Percentiles rank a stretch among this genome's conserved stretches.
Conservation (phyloP, 2,888 invertebrate genomes). For the Trichopria drosophilae region DNA sequence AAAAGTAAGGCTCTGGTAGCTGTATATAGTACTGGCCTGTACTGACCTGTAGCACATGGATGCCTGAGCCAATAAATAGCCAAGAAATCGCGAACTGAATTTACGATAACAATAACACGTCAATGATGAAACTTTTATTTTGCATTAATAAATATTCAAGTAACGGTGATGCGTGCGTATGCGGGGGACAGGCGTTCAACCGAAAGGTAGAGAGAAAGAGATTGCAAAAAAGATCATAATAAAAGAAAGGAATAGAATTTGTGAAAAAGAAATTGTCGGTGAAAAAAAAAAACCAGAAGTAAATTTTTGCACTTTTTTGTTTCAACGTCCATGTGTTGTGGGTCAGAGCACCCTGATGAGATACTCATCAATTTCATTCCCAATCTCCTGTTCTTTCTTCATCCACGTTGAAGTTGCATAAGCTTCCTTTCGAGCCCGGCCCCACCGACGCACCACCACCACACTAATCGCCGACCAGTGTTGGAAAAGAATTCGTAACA, state of each 20-base stretch:
- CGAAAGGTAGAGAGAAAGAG: slow-evolving; percentile 25
- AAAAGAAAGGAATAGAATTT: neutral
- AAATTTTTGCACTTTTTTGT: slow-evolving; percentile 4
- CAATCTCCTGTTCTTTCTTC: slow-evolving; percentile 27
- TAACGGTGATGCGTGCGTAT: slow-evolving; percentile 54
- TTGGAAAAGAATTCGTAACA: too few species aligned
- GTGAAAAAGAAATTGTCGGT: too few species aligned
- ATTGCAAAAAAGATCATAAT: neutral
- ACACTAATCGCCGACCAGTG: slow-evolving; percentile 32
- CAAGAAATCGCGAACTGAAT: slow-evolving; percentile 36
- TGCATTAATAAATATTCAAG: slow-evolving; percentile 16
- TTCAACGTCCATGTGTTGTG: slow-evolving; percentile 58
- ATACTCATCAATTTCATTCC: slow-evolving; percentile 26
- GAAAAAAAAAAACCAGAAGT: too few species aligned
- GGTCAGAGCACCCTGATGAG: slow-evolving; percentile 57
- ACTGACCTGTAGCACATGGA: slow-evolving; percentile 60
- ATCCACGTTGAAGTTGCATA: slow-evolving; percentile 1
- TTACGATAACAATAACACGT: too few species aligned
- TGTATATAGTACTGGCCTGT: slow-evolving; percentile 58
- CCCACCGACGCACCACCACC: slow-evolving; percentile 54
- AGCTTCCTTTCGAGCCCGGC: slow-evolving; percentile 42
- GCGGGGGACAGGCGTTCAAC: slow-evolving; percentile 44
- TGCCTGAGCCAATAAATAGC: slow-evolving; percentile 49
- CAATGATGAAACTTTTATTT: slow-evolving; percentile 30
- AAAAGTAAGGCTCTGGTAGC: slow-evolving; percentile 44